These are phyloP conservation scores for Gymnorhina tibicen DNA, from an alignment of 2,113 vertebrate genomes.

Conservation along the genomic window DNA sequence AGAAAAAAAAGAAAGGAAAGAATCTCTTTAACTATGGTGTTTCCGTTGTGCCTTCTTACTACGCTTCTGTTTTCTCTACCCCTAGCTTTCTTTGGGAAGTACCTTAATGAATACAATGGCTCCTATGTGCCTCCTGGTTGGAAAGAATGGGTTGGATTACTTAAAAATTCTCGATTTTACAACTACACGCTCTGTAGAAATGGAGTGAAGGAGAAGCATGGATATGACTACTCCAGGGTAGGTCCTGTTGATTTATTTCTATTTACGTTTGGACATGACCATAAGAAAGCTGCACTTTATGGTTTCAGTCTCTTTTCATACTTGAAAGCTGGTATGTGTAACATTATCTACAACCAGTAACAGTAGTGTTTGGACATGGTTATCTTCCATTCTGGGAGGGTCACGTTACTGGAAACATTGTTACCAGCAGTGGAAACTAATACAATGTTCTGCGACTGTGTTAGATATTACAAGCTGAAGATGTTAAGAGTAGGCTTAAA, in stretches of 20 bases:
- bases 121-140: constrained; percentile 96
- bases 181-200: constrained; percentile 96
- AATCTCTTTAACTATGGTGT: background rate
- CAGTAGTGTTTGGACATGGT: background rate
- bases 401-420: background rate
- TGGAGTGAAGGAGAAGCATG: constrained; percentile 90
- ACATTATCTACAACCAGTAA: background rate
- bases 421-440: background rate
- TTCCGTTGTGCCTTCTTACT: background rate
- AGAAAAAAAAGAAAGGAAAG: background rate
- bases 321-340: background rate
- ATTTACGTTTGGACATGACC: background rate
- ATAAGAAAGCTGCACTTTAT: background rate
- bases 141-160: constrained; percentile 95
- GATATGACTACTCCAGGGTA: constrained; percentile 88
- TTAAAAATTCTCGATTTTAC: constrained; percentile 97
- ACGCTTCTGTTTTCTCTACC: background rate
- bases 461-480: background rate
- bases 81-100: constrained; percentile 95
- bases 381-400: background rate
- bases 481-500: background rate
- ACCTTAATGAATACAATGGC: constrained; percentile 96
- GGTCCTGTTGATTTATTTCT: constrained; percentile 11
- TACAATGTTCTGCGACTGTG: background rate
- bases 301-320: background rate